Percentiles rank a stretch among this genome's conserved stretches.
phyloP scores from a whole-genome alignment of 2,888 invertebrate genomes.

The Cheilosia urbana region DNA sequence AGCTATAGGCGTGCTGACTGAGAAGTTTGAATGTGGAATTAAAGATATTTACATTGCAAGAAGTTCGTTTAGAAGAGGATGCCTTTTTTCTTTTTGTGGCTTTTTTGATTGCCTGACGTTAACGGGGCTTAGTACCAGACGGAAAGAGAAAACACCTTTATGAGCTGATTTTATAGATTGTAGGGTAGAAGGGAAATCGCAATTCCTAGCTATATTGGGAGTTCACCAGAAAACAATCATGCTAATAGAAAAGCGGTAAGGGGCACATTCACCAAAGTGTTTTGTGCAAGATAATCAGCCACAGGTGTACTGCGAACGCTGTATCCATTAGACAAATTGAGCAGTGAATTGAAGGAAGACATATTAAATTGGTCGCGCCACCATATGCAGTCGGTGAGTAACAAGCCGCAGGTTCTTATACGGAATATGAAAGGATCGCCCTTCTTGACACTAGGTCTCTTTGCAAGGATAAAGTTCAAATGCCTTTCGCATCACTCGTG shows the following conservation, averaged over 20 bases:
- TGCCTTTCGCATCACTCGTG: constrained; percentile 43
- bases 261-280: constrained; percentile 1
- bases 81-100: constrained; percentile 40
- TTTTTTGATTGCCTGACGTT: constrained; percentile 49
- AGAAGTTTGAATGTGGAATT: constrained; percentile 54
- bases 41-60: constrained; percentile 45
- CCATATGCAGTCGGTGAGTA: constrained; percentile 27
- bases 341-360: constrained; percentile 29
- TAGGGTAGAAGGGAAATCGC: background rate
- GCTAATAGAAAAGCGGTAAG: constrained; percentile 42
- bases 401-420: constrained; percentile 41
- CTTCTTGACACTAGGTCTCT: background rate
- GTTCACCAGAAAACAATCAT: constrained; percentile 40
- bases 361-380: constrained; percentile 16
- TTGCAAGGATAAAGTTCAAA: constrained; percentile 28
- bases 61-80: constrained; percentile 44
- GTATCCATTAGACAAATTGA: constrained; percentile 69
- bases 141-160: background rate
- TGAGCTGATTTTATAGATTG: background rate
- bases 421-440: constrained; percentile 21
- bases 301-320: constrained; percentile 50
- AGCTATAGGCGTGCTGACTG: constrained; percentile 43
- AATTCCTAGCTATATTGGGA: constrained; percentile 11
- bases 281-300: constrained; percentile 28
- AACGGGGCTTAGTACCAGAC: background rate